Base-by-base conservation (phyloP, 2,797 vertebrate species). In the Oceanodroma leucorhoa region DNA sequence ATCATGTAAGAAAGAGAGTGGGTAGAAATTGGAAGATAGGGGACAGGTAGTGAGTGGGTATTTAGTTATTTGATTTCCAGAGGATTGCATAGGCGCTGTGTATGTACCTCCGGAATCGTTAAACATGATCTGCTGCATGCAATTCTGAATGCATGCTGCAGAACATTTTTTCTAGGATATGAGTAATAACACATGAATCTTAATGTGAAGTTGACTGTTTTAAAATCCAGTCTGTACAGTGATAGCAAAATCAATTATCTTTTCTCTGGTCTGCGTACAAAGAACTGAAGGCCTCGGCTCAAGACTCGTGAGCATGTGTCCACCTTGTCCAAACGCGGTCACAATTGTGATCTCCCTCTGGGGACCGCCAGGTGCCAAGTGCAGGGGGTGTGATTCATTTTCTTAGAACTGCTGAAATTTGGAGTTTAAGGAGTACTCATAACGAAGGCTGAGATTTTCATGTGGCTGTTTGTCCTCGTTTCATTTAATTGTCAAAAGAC, bases 41-140 rank as follows among this genome's bases (percentile, higher is more conserved):
- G 43, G 65, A 53, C 18, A 58, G 32, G 29, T 48, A 55, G 26
- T 10, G 21, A 61, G 23, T 55, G 15, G 43, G 5, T 83, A 10
- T 66, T 72, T 65, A 86, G 46, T 76, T 7, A 27, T 29, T 79
- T 71, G 48, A 43, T 83, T 81, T 90, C 27, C 14, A 51, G 60
- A 61, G 17, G 38, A 32, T 34, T 75, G 38, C 40, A 36, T 15
- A 46, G 11, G 15, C 17, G 87, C 87, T 70, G 32, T 51, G 8
- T 51, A 18, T 43, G 5, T 77, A 50, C n/a, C 9, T 70, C 36
- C 9, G 5, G 21, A 60, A 11, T 67, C 1, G 1, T 11, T 12
- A 19, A 64, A 80, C 30, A 2, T 0, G 0, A 16, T 62, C 57
- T 75, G 48, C 54, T 54, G 30, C 6, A 0, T 67, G 60, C 60